Evolutionary conservation across 2,888 invertebrate species (phyloP).

Genomic region (Conomelus anceps): DNA sequence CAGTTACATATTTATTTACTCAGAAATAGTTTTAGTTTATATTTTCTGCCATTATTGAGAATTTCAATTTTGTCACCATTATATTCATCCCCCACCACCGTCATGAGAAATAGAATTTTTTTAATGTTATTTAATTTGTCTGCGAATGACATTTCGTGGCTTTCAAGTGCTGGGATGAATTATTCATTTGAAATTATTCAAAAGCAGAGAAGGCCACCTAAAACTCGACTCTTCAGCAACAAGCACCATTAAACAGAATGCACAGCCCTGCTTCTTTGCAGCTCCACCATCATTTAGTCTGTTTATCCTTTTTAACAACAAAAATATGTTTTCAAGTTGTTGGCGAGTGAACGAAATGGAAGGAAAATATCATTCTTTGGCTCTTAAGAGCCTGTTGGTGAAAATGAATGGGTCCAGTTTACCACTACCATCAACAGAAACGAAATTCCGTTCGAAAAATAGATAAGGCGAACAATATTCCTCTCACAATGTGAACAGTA

Average conservation of each 20-base stretch:
- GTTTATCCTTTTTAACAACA: background rate
- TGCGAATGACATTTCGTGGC: background rate
- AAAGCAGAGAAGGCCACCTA: background rate
- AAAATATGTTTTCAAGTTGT: background rate
- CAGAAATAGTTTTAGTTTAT: too few relatives aligned
- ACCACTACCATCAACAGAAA: background rate
- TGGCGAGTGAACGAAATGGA: background rate
- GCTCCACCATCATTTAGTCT: background rate
- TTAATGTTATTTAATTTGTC: background rate
- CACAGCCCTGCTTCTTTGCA: background rate
- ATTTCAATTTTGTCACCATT: background rate
- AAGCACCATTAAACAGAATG: background rate
- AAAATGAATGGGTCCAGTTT: background rate
- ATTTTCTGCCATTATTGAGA: too few relatives aligned
- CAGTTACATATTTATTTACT: too few relatives aligned
- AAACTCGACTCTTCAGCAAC: background rate
- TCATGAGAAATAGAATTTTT: background rate
- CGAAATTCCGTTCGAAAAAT: background rate
- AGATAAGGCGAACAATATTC: background rate
- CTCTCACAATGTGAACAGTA: background rate
- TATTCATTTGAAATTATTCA: background rate
- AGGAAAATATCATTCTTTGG: background rate
- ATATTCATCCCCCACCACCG: background rate
- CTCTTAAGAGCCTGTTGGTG: background rate
- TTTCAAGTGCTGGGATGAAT: background rate